Conservation (phyloP, 2,797 vertebrate species). For the Dryobates pubescens region DNA sequence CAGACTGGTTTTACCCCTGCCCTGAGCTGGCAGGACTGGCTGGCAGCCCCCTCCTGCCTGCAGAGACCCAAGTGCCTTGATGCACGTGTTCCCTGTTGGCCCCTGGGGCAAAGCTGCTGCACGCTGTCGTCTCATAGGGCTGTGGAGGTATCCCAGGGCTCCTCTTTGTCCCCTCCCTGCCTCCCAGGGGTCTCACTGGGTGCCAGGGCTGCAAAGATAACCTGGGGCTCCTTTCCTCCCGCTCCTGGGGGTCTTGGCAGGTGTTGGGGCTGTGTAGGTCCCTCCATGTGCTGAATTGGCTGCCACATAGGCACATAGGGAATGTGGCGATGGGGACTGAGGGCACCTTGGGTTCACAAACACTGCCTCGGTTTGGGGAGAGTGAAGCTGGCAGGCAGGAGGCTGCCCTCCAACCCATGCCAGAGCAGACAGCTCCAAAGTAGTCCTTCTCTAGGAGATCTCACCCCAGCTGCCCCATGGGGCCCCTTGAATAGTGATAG, state of each 20-base stretch:
- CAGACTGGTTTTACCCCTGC: neutral
- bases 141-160: neutral
- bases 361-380: neutral
- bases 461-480: fast-evolving
- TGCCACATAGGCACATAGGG: neutral
- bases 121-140: neutral
- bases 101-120: neutral
- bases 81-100: neutral
- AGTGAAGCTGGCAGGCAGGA: neutral
- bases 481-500: neutral
- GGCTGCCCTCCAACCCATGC: neutral
- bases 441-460: neutral
- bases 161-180: neutral
- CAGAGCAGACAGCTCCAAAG: neutral
- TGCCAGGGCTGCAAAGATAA: neutral
- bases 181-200: neutral
- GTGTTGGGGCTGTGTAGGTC: neutral
- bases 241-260: neutral
- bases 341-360: neutral
- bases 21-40: neutral
- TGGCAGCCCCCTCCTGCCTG: neutral
- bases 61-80: neutral
- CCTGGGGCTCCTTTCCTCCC: neutral
- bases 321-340: neutral
- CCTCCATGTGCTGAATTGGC: fast-evolving